Percentiles rank a stretch among this genome's conserved stretches.
These are phyloP conservation scores for Ramazzottius varieornatus DNA, from an alignment of 2,888 invertebrate species.

Conservation along the genomic window DNA sequence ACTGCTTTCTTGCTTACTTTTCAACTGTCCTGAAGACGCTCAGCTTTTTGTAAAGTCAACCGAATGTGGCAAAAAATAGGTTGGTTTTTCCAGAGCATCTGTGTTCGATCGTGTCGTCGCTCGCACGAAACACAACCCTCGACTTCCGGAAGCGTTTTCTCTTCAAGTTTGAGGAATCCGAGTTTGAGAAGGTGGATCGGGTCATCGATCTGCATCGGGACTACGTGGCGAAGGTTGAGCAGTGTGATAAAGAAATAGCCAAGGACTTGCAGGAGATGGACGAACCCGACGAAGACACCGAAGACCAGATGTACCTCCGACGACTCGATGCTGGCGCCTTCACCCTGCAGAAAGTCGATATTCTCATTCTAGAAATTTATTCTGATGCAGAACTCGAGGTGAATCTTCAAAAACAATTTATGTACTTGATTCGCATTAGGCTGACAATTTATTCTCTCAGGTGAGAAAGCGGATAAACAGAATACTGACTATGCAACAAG, in stretches of 20 bases:
- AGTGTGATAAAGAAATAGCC: constrained; percentile 49
- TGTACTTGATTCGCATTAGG: background rate
- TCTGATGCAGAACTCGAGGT: constrained; percentile 24
- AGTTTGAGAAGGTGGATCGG: constrained; percentile 88
- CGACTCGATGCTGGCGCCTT: constrained; percentile 80
- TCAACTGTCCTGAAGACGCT: no score
- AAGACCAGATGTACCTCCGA: constrained; percentile 61
- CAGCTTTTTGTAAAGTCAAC: no score
- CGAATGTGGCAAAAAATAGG: no score
- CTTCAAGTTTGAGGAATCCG: constrained; percentile 87
- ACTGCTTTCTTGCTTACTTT: no score
- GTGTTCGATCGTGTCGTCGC: constrained; percentile 65
- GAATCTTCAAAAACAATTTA: constrained; percentile 9
- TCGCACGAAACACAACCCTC: constrained; percentile 70
- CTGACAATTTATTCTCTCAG: background rate
- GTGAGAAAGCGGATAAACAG: background rate
- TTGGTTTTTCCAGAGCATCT: constrained; percentile 54
- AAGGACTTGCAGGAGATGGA: constrained; percentile 20
- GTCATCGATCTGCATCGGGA: constrained; percentile 86
- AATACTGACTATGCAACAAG: background rate
- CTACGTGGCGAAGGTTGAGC: constrained; percentile 70
- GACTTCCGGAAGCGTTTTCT: constrained; percentile 64
- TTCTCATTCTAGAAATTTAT: constrained; percentile 33
- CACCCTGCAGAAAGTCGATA: constrained; percentile 74
- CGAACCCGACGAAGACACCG: constrained; percentile 38